Conservation (phyloP, 2,888 invertebrate species). For the Brenthis daphne region DNA sequence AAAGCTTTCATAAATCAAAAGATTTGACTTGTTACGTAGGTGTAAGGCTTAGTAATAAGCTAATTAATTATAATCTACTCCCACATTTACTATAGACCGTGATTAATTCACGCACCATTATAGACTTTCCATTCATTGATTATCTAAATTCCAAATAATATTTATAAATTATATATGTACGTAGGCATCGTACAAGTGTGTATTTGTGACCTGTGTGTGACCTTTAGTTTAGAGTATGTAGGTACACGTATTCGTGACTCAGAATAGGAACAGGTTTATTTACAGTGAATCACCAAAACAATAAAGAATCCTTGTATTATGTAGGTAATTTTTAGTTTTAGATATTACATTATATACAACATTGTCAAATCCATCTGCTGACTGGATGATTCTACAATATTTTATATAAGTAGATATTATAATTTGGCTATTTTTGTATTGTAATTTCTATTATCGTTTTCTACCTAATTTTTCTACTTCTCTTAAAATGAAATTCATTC, state of each 20-base stretch:
- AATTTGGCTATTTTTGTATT: no score
- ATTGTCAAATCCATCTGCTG: no score
- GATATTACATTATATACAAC: no score
- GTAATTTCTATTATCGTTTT: no score
- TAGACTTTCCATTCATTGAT: background rate
- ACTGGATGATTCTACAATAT: no score
- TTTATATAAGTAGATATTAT: no score
- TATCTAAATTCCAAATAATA: no score
- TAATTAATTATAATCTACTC: background rate
- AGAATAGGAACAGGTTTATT: conserved; percentile 34
- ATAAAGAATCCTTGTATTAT: conserved; percentile 14
- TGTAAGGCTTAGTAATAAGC: background rate
- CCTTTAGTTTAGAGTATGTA: background rate
- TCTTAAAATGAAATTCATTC: no score
- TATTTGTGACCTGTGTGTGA: no score
- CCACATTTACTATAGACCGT: background rate
- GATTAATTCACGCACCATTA: background rate
- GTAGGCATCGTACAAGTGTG: no score
- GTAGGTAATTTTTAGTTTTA: background rate
- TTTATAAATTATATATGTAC: no score
- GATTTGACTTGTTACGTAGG: background rate
- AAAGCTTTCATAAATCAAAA: background rate
- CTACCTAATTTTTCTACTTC: no score
- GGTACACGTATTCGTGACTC: conserved; percentile 29
- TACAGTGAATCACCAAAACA: conserved; percentile 31